Conservation (phyloP, 2,113 vertebrate species). For the Trichechus manatus region DNA sequence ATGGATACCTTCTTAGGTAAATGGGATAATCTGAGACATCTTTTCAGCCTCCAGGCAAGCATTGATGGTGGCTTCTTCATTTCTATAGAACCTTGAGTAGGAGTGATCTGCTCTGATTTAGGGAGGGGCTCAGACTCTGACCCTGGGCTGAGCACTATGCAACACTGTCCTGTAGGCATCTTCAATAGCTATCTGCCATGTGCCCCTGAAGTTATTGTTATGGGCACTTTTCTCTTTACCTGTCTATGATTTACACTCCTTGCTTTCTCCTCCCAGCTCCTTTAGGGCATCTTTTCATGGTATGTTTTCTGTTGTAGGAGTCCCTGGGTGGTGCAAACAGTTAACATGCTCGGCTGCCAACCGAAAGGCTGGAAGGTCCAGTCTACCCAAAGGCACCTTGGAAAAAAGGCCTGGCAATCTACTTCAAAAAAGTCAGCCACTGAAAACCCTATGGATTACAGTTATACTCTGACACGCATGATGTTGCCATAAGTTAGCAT, state of each 20-base stretch:
- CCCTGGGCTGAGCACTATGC: not conserved
- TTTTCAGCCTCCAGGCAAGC: not conserved
- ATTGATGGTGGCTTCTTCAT: not conserved
- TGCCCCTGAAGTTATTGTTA: not conserved
- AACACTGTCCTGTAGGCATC: not conserved
- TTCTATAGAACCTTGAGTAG: not conserved
- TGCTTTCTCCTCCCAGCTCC: not conserved
- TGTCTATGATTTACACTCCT: not conserved
- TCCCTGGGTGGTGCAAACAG: not conserved
- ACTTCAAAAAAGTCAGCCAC: not conserved
- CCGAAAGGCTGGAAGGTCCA: not conserved
- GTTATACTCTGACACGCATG: not conserved
- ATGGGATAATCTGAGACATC: not conserved
- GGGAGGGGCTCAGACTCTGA: not conserved
- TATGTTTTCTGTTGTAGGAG: slow-evolving; percentile 2
- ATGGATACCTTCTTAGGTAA: slow-evolving; percentile 17
- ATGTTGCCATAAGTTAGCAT: not conserved
- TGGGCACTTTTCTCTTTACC: not conserved
- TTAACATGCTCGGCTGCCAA: not conserved
- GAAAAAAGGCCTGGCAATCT: not conserved
- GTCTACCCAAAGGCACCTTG: not conserved
- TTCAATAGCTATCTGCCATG: not conserved
- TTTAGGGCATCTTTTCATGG: not conserved
- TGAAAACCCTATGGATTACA: not conserved
- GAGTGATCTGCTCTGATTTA: not conserved